Percentiles rank a stretch among this genome's conserved stretches.
phyloP scores from a whole-genome alignment of 2,797 vertebrate species.

The Poeciliopsis turneri region DNA sequence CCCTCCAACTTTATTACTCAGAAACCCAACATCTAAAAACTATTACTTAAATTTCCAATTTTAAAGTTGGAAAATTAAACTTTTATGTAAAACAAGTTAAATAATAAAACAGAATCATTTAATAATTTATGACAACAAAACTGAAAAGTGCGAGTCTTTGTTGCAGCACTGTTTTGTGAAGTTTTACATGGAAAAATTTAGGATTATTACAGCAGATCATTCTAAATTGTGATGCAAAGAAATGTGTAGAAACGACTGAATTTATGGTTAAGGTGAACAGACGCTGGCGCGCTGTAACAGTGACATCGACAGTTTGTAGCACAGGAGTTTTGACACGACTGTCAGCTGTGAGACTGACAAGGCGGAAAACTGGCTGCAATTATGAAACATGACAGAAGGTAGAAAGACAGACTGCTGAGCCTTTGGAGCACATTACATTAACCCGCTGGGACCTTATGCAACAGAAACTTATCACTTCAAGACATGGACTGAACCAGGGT shows the following conservation, averaged over 20 bases:
- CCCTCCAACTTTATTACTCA: background rate
- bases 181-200: background rate
- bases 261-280: background rate
- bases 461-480: background rate
- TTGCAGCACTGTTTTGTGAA: background rate
- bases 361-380: slow-evolving; percentile 16
- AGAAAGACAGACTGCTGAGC: slow-evolving; percentile 14
- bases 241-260: background rate
- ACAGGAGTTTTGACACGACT: slow-evolving; percentile 15
- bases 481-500: background rate
- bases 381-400: slow-evolving; percentile 32
- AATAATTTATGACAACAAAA: background rate
- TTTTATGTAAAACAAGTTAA: background rate
- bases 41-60: background rate
- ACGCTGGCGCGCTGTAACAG: slow-evolving; percentile 6
- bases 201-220: background rate
- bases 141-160: background rate
- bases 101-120: background rate
- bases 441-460: background rate
- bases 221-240: slow-evolving; percentile 30
- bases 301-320: slow-evolving; percentile 42
- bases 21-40: background rate
- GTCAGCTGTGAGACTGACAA: slow-evolving; percentile 15
- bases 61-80: background rate
- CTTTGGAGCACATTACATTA: background rate